These are phyloP conservation scores for Girardia tigrina DNA, from an alignment of 2,888 invertebrate genomes.

Conservation along the genomic window DNA sequence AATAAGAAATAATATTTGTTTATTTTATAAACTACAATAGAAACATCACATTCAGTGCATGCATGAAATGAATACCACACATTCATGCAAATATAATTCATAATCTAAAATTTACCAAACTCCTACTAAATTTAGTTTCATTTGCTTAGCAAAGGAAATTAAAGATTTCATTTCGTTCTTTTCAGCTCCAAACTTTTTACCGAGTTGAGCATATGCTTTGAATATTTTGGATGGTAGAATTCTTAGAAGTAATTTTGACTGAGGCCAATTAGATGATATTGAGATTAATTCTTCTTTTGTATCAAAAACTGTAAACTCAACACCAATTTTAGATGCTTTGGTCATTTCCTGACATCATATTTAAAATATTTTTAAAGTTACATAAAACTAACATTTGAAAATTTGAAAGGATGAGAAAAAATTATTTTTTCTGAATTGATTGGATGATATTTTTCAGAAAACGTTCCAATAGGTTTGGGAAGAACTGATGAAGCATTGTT, in stretches of 20 bases:
- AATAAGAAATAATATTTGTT: too few relatives aligned
- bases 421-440: conserved; percentile 2
- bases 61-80: too few relatives aligned
- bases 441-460: neutral
- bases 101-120: conserved; percentile 14
- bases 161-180: neutral
- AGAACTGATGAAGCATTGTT: neutral
- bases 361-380: neutral
- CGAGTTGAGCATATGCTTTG: neutral
- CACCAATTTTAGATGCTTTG: neutral
- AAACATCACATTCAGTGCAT: too few relatives aligned
- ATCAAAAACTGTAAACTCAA: conserved; percentile 2
- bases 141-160: neutral
- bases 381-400: neutral
- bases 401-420: conserved; percentile 4
- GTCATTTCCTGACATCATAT: neutral
- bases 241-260: neutral
- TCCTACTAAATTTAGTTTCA: neutral
- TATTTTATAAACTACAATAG: too few relatives aligned
- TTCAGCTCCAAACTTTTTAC: neutral
- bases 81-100: too few relatives aligned
- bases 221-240: neutral
- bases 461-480: neutral
- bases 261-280: neutral
- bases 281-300: neutral